Percentiles rank a stretch among this genome's conserved stretches.
Evolutionary conservation across 2,113 vertebrate species (phyloP).

Genomic region (Cathartes aura): DNA sequence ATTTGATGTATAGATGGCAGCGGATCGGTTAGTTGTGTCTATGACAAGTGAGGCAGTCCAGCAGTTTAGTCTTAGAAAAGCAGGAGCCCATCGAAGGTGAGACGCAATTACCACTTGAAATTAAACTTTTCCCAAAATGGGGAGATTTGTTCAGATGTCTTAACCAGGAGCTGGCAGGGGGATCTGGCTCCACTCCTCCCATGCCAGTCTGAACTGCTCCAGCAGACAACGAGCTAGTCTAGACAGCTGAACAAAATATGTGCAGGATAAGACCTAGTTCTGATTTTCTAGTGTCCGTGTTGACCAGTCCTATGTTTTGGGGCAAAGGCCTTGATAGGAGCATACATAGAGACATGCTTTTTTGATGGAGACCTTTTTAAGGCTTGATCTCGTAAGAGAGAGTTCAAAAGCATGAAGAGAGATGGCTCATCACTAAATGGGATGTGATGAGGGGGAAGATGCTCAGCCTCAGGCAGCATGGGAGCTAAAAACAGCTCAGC

Average conservation of each 20-base stretch:
- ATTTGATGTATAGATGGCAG: background rate
- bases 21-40: background rate
- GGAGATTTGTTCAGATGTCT: background rate
- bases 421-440: background rate
- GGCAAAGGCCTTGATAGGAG: background rate
- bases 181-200: background rate
- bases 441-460: slow-evolving; percentile 33
- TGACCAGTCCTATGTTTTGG: background rate
- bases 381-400: background rate
- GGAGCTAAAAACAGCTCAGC: background rate
- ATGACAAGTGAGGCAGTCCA: background rate
- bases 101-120: background rate
- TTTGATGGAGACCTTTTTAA: background rate
- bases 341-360: background rate
- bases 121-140: background rate
- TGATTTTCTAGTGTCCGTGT: background rate
- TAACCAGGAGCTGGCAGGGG: background rate
- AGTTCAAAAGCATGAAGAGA: background rate
- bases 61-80: background rate
- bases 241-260: background rate
- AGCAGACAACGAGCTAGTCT: background rate
- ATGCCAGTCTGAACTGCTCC: background rate
- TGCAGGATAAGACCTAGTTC: background rate
- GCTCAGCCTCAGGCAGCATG: background rate
- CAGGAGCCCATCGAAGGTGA: background rate